A percentile compares a stretch with the other conserved stretches of the same genome.
Evolutionary conservation across 2,113 vertebrate genomes (phyloP).

Genomic region (Orcinus orca): DNA sequence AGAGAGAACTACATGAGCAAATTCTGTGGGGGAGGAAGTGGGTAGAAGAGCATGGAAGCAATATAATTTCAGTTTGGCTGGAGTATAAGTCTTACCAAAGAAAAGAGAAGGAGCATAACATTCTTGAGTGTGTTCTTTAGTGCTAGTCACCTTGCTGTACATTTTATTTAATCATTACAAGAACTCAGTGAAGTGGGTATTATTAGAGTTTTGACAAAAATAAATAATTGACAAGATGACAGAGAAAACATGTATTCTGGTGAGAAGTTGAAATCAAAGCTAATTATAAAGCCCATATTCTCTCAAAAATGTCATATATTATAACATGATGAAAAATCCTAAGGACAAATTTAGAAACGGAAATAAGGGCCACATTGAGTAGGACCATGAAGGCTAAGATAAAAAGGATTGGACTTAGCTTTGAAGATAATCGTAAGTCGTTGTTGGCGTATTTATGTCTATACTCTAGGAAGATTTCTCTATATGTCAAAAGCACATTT

Average conservation of each 20-base stretch:
- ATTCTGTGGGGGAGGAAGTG: background rate
- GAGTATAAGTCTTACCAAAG: background rate
- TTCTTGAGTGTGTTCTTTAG: background rate
- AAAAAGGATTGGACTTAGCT: background rate
- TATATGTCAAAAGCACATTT: background rate
- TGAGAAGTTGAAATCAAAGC: background rate
- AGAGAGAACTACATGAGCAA: background rate
- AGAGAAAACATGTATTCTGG: background rate
- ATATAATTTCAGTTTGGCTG: background rate
- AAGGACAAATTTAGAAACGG: background rate
- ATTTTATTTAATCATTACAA: background rate
- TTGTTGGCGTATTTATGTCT: background rate
- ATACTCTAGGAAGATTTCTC: background rate
- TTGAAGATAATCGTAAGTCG: background rate
- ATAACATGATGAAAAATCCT: background rate
- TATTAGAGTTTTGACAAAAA: background rate
- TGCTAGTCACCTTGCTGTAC: background rate
- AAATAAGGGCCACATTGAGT: background rate
- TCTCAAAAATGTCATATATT: background rate
- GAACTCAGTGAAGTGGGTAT: background rate
- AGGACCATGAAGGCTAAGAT: background rate
- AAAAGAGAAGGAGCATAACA: background rate
- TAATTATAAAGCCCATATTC: background rate
- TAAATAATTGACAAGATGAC: background rate
- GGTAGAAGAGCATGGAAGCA: background rate